Conservation (phyloP, 2,888 invertebrate genomes). For the Tortricodes alternella region DNA sequence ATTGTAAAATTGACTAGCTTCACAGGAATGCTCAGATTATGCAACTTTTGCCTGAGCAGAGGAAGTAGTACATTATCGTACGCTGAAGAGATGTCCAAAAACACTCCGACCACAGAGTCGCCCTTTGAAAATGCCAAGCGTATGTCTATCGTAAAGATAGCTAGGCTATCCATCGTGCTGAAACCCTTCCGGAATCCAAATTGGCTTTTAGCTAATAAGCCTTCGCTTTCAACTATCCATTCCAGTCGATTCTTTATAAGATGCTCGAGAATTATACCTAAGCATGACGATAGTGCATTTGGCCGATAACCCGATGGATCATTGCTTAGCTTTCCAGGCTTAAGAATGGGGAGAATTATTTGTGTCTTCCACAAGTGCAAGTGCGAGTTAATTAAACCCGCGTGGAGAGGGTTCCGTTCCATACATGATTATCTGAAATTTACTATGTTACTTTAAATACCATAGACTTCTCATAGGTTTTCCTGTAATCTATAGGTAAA, state of each 20-base stretch:
- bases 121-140: constrained; percentile 30
- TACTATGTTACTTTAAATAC: too few species aligned
- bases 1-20: constrained; percentile 32
- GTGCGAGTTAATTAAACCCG: too few species aligned
- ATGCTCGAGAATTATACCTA: constrained; percentile 35
- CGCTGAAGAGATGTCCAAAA: constrained; percentile 39
- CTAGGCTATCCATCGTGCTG: too few species aligned
- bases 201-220: too few species aligned
- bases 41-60: constrained; percentile 34
- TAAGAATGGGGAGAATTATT: constrained; percentile 37
- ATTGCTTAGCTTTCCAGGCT: constrained; percentile 35
- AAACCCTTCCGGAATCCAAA: too few species aligned
- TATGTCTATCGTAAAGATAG: constrained; percentile 36
- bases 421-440: too few species aligned
- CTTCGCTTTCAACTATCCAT: too few species aligned
- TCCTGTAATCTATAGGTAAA: too few species aligned
- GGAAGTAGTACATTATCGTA: constrained; percentile 38
- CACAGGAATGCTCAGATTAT: constrained; percentile 35
- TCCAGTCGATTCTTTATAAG: too few species aligned
- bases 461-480: too few species aligned
- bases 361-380: too few species aligned
- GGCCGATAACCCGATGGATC: constrained; percentile 32
- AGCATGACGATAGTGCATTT: constrained; percentile 34
- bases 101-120: constrained; percentile 33
- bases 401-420: too few species aligned